Evolutionary conservation across 2,113 vertebrate species (phyloP).

Genomic region (Archilochus colubris): DNA sequence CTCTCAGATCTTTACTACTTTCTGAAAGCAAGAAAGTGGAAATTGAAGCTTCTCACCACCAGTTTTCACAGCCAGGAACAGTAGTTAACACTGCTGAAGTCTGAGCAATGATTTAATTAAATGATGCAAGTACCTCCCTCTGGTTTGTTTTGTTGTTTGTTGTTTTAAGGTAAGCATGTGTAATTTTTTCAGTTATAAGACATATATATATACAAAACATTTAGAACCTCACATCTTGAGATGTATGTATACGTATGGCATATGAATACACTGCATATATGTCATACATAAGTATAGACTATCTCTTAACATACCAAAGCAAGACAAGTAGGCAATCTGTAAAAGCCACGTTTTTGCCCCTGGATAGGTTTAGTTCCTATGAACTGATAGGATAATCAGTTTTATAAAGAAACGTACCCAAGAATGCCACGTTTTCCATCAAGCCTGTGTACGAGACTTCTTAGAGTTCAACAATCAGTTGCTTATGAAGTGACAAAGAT

Average conservation of each 20-base stretch:
- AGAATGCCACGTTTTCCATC: not conserved
- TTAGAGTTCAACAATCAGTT: not conserved
- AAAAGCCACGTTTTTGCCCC: not conserved
- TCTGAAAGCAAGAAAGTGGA: not conserved
- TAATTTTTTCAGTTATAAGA: not conserved
- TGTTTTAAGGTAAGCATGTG: not conserved
- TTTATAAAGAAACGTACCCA: not conserved
- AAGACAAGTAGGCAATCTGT: not conserved
- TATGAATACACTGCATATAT: fast-evolving
- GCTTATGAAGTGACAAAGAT: not conserved
- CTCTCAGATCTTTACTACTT: not conserved
- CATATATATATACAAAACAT: not conserved
- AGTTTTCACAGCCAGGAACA: not conserved
- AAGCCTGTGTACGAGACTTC: not conserved
- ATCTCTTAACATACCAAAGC: not conserved
- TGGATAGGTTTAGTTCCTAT: not conserved
- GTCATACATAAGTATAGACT: not conserved
- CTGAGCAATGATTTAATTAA: not conserved
- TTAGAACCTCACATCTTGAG: not conserved
- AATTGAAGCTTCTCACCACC: not conserved
- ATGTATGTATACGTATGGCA: not conserved
- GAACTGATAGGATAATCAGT: not conserved
- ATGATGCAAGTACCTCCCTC: fast-evolving
- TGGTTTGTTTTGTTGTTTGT: too few species aligned
- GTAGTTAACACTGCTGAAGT: not conserved